Base-by-base conservation (phyloP, 1,140 invertebrate species). In the Atopsyche davidsoni region DNA sequence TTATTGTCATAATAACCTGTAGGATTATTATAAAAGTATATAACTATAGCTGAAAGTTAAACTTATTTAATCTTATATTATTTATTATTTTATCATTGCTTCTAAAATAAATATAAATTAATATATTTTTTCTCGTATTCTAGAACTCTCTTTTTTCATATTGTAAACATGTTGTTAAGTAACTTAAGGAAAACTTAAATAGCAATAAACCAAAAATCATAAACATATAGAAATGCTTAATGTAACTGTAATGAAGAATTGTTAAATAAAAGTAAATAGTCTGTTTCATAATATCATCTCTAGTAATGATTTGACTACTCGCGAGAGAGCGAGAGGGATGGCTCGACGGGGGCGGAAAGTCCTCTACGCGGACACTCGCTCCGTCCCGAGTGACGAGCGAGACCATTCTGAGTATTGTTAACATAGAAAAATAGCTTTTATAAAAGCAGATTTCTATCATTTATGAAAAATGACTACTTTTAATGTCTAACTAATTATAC, bases 141-240 rank as follows among this genome's bases (percentile, higher is more conserved):
- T 52, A 52, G 43, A 25, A 24, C 40, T 52, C 34, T 21, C 11
- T n/a, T 28, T 28, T 45, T 36, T 44, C 19, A 38, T 50, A 34
- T 11, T 44, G 42, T 36, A 51, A 45, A 28, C 28, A 18, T 9
- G 42, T 51, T 35, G 28, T 51, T 44, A 25, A 44, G 35, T 51
- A 43, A 45, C 45, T 51, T 51, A 45, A 41, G 24, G 28, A 39
- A 45, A 51, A 38, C 28, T 21, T 38, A 45, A 50, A 53, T 58
- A 58, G 56, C 56, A 58, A 58, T 58, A 58, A 58, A 58, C 56
- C 51, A 58, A 54, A 58, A 46, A 58, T 53, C 48, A 45, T 36
- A 31, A 41, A 41, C 38, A 51, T 48, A 43, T 47, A 46, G 19
- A 40, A 32, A 47, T n/a, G n/a, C n/a, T n/a, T n/a, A n/a, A n/a